Percentiles rank a stretch among this genome's conserved stretches.
phyloP scores from a whole-genome alignment of 2,888 invertebrate genomes.

The Phytoseiulus persimilis region DNA sequence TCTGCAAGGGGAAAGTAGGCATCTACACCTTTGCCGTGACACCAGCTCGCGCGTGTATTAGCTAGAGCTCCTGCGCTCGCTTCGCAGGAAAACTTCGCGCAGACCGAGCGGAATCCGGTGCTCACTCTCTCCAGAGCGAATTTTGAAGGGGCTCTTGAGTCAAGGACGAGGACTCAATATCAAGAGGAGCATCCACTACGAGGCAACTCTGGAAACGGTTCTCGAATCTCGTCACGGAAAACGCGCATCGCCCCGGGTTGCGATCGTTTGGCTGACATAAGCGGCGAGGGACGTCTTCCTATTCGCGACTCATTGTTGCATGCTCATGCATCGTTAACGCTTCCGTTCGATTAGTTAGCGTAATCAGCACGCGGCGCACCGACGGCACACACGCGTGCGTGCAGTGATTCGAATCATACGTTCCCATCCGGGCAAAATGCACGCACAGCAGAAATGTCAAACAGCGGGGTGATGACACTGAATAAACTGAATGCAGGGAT shows the following conservation, averaged over 20 bases:
- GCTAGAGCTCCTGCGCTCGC: neutral
- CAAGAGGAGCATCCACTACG: no score
- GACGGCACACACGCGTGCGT: neutral
- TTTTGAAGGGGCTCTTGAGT: no score
- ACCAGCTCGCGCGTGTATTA: neutral
- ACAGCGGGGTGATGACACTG: no score
- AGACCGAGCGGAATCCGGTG: no score
- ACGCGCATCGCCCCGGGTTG: neutral
- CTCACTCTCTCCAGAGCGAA: no score
- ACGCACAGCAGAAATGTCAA: no score
- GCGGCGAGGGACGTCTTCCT: neutral
- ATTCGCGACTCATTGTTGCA: neutral
- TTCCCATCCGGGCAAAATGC: no score
- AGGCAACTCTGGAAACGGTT: no score
- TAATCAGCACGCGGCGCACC: neutral
- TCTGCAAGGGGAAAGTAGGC: neutral
- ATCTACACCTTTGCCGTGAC: neutral
- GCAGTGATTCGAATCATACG: no score
- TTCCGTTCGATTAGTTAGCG: neutral
- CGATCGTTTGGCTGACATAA: neutral
- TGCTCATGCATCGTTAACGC: neutral
- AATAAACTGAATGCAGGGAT: no score
- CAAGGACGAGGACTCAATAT: no score
- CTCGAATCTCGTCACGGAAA: neutral
- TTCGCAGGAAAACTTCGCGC: neutral